Conservation (phyloP, 1,140 invertebrate genomes). For the Brachionus rotundiformis region DNA sequence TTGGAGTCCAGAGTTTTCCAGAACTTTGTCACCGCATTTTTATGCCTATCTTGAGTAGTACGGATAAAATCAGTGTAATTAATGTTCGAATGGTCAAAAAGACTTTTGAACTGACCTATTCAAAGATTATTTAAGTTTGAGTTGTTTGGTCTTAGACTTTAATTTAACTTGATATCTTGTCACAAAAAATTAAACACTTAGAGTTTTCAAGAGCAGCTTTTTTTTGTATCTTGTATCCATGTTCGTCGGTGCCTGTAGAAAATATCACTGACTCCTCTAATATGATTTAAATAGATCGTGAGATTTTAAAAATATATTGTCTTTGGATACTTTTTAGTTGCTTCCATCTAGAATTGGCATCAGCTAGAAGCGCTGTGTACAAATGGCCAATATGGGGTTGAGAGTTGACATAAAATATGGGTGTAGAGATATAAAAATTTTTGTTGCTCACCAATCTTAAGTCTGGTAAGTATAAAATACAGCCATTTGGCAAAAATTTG, state of each 20-base stretch:
- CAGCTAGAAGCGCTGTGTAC: constrained; percentile 84
- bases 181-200: constrained; percentile 21
- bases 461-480: background rate
- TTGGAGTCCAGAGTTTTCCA: constrained; percentile 69
- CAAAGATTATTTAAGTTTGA: background rate
- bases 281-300: constrained; percentile 54
- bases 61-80: constrained; percentile 19
- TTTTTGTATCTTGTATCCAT: constrained; percentile 78
- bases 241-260: constrained; percentile 92
- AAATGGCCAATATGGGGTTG: constrained; percentile 91
- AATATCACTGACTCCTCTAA: constrained; percentile 66
- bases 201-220: background rate
- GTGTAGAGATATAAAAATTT: constrained; percentile 50
- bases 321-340: constrained; percentile 59
- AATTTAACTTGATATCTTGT: constrained; percentile 36
- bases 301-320: background rate
- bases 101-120: constrained; percentile 2
- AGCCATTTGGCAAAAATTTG: background rate
- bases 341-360: constrained; percentile 77
- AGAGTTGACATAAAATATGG: constrained; percentile 52
- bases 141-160: background rate
- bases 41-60: constrained; percentile 43
- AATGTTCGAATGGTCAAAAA: constrained; percentile 44
- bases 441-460: background rate
- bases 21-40: constrained; percentile 50